Percentiles rank a stretch among this genome's conserved stretches.
These are phyloP conservation scores for Eulemur albifrons DNA, from an alignment of 2,797 vertebrate species.

Conservation along the genomic window DNA sequence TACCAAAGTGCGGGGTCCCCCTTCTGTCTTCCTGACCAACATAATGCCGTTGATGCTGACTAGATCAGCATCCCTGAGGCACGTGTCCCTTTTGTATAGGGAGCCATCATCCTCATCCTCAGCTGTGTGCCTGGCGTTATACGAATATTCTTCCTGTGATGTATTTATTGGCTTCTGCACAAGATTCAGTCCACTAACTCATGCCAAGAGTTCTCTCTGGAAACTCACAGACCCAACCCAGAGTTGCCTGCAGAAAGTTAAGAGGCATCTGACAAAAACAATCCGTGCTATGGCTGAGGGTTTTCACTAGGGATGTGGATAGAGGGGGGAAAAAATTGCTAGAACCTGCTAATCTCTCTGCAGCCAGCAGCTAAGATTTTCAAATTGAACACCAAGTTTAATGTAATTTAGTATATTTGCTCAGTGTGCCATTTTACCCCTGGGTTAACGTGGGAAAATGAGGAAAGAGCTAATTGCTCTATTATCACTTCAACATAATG, in stretches of 20 bases:
- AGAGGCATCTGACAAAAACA: not conserved
- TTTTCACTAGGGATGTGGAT: not conserved
- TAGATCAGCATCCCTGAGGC: not conserved
- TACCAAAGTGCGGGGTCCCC: too few species aligned
- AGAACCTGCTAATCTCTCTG: slow-evolving; percentile 24
- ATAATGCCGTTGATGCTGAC: not conserved
- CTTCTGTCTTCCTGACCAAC: not conserved
- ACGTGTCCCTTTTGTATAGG: not conserved
- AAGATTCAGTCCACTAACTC: not conserved
- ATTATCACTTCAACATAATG: slow-evolving; percentile 55
- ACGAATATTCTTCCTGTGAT: not conserved
- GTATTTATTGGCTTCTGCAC: not conserved
- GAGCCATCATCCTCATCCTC: not conserved
- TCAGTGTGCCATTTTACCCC: slow-evolving; percentile 45
- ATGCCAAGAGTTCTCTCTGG: not conserved
- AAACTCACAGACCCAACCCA: not conserved
- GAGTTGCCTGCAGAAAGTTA: not conserved
- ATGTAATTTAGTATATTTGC: slow-evolving; percentile 65
- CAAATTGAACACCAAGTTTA: slow-evolving; percentile 30
- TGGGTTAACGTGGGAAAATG: slow-evolving; percentile 58
- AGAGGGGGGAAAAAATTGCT: not conserved
- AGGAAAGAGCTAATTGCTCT: slow-evolving; percentile 62
- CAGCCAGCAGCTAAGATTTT: slow-evolving; percentile 54
- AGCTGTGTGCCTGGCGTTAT: not conserved
- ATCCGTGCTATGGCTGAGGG: not conserved